phyloP scores from a whole-genome alignment of 2,888 invertebrate genomes.

The Alviniconcha strummeri region DNA sequence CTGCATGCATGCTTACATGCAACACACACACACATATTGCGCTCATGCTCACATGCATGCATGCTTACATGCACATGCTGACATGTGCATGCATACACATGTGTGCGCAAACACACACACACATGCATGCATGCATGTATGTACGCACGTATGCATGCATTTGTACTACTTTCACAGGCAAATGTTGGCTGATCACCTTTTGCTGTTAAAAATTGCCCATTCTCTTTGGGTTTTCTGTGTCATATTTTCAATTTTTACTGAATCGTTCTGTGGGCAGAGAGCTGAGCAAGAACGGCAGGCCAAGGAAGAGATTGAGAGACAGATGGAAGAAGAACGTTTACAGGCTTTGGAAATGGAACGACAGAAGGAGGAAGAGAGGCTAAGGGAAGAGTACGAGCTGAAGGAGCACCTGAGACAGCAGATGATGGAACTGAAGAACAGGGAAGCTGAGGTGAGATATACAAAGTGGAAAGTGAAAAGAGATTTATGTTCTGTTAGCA shows the following conservation, averaged over 20 bases:
- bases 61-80: no score
- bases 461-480: neutral
- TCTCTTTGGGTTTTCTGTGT: no score
- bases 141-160: neutral
- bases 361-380: slow-evolving; percentile 56
- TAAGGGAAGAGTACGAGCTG: slow-evolving; percentile 56
- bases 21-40: no score
- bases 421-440: slow-evolving; percentile 67
- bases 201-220: no score
- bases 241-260: no score
- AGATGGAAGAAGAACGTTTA: slow-evolving; percentile 59
- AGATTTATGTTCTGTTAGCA: neutral
- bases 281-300: slow-evolving; percentile 59
- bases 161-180: no score
- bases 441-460: slow-evolving; percentile 64
- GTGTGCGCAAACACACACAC: neutral
- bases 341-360: slow-evolving; percentile 55
- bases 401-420: slow-evolving; percentile 64
- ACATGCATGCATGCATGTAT: neutral
- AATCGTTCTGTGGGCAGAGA: slow-evolving; percentile 45
- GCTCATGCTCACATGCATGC: no score
- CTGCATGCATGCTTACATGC: no score
- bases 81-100: neutral
- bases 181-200: no score
- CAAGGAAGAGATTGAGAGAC: slow-evolving; percentile 59